phyloP scores from a whole-genome alignment of 92 coral and sea anemone species.

The Zoanthus gigantus region DNA sequence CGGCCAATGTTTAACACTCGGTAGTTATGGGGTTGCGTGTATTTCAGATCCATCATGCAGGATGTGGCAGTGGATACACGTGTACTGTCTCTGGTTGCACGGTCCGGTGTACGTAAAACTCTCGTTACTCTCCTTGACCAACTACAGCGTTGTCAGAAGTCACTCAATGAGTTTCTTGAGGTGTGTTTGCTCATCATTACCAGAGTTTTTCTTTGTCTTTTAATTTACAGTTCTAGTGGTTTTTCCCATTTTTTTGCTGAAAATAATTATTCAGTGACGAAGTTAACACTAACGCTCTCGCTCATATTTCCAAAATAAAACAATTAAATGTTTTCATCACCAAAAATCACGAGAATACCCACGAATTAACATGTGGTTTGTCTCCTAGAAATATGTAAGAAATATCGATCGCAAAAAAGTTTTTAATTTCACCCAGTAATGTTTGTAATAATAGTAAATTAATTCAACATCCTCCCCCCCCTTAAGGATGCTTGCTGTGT shows the following conservation, averaged over 20 bases:
- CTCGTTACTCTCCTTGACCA: conserved; percentile 94
- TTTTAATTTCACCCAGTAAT: no score
- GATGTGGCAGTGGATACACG: conserved; percentile 93
- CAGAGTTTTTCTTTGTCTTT: not conserved
- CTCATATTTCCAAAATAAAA: no score
- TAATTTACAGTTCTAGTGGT: not conserved
- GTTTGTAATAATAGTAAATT: no score
- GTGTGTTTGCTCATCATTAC: conserved; percentile 46
- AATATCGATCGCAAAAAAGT: no score
- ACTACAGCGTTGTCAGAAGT: conserved; percentile 98
- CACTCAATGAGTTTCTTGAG: conserved; percentile 97
- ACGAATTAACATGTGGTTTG: no score
- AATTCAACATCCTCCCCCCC: no score
- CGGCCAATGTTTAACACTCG: not conserved
- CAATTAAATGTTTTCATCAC: no score
- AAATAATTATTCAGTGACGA: no score
- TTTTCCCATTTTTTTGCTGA: not conserved
- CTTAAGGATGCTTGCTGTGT: no score
- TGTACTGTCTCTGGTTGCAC: conserved; percentile 92
- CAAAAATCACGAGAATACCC: no score
- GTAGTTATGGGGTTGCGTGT: not conserved
- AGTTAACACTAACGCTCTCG: no score
- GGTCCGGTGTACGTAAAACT: conserved; percentile 90
- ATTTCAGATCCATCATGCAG: conserved; percentile 86
- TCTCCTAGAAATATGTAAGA: no score